Evolutionary conservation across 2,113 vertebrate species (phyloP), one percentile per base, ranked within the genome.

Genomic region (Cavia aperea): DNA sequence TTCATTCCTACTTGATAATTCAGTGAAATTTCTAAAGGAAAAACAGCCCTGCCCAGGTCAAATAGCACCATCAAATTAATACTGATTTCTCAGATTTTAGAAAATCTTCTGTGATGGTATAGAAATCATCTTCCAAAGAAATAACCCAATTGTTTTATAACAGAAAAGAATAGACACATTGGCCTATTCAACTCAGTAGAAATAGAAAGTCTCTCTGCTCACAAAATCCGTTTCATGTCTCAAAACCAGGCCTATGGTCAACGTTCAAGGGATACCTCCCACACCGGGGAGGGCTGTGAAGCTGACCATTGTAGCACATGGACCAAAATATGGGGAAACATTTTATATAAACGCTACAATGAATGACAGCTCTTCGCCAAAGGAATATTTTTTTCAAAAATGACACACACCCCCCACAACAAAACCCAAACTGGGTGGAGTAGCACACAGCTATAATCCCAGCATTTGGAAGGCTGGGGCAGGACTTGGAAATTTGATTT

Each of bases 121-220:
- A 90, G 56, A 86, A 93, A 54, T 10, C 90, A 68, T 26, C 68
- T 90, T 79, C 70, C 77, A 94, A 79, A 90, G 90, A 94, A 68
- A 89, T 54, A 92, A 68, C n/a, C 62, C 73, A 78, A 72, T 24
- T 92, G 43, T 94, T 95, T 94, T 73, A 79, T 89, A 91, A 81
- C 10, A 83, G 62, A 86, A 95, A 90, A 95, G 90, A 83, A 89
- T 0, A 91, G 90, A 95, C 36, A 83, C 68, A 88, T 24, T 84
- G 85, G 88, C 43, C 86, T 63, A 90, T 88, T 90, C 43, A 86
- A 79, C 86, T 90, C 43, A 86, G 73, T 68, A 95, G 78, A 88
- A 95, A 88, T 75, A 91, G 72, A 91, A 78, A 93, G 90, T 95
- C 92, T 54, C 33, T 93, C 87, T n/a, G 49, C 73, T 93, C 86